Evolutionary conservation across 2,113 vertebrate species (phyloP).

Genomic region (Megaptera novaeangliae): DNA sequence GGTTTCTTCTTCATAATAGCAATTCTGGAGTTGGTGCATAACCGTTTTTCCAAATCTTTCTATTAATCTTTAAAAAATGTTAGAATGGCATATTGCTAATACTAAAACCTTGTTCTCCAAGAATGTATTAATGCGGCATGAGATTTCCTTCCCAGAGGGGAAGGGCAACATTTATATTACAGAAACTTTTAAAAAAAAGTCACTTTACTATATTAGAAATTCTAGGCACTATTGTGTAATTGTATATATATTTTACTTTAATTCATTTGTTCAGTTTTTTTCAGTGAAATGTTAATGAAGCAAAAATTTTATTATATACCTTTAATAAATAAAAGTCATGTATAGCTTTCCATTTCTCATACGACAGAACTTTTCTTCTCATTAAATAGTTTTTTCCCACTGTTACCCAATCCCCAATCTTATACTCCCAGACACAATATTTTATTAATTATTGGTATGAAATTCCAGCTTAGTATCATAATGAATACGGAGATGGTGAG

Average conservation of each 20-base stretch:
- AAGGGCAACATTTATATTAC: not conserved
- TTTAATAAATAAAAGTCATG: not conserved
- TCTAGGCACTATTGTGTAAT: not conserved
- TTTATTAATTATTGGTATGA: not conserved
- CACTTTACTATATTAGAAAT: not conserved
- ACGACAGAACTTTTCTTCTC: not conserved
- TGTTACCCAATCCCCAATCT: not conserved
- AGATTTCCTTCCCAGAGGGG: not conserved
- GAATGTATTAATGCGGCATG: not conserved
- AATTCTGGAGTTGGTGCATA: not conserved
- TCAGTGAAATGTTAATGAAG: not conserved
- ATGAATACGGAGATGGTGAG: not conserved
- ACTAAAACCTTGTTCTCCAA: not conserved
- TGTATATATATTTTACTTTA: not conserved
- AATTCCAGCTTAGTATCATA: not conserved
- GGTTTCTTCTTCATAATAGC: not conserved
- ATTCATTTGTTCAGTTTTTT: not conserved
- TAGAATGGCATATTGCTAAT: not conserved
- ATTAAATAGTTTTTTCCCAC: not conserved
- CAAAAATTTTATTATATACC: not conserved
- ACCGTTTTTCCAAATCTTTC: not conserved
- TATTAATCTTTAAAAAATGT: not conserved
- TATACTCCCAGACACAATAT: not conserved
- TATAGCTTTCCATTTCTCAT: not conserved
- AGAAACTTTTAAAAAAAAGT: not conserved